Evolutionary conservation across 92 coral and sea anemone species (phyloP), one percentile per base, ranked within the genome.

Genomic region (Phymanthus crucifer): DNA sequence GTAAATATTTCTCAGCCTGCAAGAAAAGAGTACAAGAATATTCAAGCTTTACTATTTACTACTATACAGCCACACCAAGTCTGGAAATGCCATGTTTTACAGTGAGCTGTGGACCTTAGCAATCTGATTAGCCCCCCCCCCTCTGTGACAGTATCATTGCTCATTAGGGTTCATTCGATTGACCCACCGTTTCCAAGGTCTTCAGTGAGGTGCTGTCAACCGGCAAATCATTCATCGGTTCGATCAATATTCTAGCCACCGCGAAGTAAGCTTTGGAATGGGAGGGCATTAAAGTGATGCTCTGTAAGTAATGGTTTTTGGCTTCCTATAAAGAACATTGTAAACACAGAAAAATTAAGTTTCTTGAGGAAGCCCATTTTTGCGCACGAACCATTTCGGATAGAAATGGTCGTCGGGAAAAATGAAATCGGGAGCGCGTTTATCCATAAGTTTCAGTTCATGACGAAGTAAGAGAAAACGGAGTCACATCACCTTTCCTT

Each of bases 1-100:
- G 72, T 40, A 92, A 78, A 73, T 83, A 92, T 70, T 40, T 83
- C 66, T 88, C 90, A 0, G 93, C 97, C 97, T 92, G 83, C 61
- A 65, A 17, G 21, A 69, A 32, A 37, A 43, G 10, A 43, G 27
- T 4, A 66, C 12, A 10, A 23, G 18, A 33, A 1, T 38, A 58
- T 9, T 5, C 23, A 66, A 66, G 3, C 18, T 31, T 17, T 3
- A 7, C 68, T 10, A 10, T 0, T 18, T 3, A 31, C 27, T 43
- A 43, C 14, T 11, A 43, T 11, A 11, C 48, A 43, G 4, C 26
- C 8, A 21, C n/a, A 21, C 27, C 50, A 45, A 1, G 16, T 16
- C 50, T 45, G 16, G 10, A 9, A 45, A 45, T 45, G n/a, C n/a
- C n/a, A n/a, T n/a, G n/a, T n/a, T n/a, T n/a, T n/a, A n/a, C 48